Percentiles rank a stretch among this genome's conserved stretches.
Evolutionary conservation across 2,113 vertebrate species (phyloP).

Genomic region (Pelvicachromis taeniatus): DNA sequence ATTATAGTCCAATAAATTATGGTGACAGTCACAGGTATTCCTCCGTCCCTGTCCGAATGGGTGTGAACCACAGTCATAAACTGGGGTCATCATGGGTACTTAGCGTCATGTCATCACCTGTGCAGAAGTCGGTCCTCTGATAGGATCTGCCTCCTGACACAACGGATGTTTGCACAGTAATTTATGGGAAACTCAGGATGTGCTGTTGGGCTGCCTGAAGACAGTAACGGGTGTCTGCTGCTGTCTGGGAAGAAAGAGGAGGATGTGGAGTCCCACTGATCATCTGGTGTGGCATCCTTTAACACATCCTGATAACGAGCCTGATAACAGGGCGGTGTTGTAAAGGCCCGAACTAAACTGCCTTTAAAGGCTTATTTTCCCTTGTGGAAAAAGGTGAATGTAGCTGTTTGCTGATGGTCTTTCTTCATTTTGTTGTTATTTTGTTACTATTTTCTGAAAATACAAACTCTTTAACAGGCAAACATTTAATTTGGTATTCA

Average conservation of each 20-base stretch:
- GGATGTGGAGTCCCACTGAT: neutral
- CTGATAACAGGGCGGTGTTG: neutral
- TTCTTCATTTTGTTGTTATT: neutral
- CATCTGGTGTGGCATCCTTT: neutral
- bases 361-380: neutral
- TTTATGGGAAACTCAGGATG: constrained; percentile 46
- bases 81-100: constrained; percentile 7
- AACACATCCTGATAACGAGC: neutral
- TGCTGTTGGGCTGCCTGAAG: constrained; percentile 7
- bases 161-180: neutral
- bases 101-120: constrained; percentile 12
- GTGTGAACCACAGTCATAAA: neutral
- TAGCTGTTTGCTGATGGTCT: neutral
- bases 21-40: constrained; percentile 14
- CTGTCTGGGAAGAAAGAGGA: constrained; percentile 13
- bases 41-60: neutral
- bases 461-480: neutral
- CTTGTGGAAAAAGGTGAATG: neutral
- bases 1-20: constrained; percentile 10
- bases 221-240: constrained; percentile 33
- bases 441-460: neutral
- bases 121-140: neutral
- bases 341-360: neutral
- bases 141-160: constrained; percentile 38
- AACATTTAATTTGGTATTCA: neutral